phyloP scores from a whole-genome alignment of 2,113 vertebrate species.

The Onychorhynchus coronatus region DNA sequence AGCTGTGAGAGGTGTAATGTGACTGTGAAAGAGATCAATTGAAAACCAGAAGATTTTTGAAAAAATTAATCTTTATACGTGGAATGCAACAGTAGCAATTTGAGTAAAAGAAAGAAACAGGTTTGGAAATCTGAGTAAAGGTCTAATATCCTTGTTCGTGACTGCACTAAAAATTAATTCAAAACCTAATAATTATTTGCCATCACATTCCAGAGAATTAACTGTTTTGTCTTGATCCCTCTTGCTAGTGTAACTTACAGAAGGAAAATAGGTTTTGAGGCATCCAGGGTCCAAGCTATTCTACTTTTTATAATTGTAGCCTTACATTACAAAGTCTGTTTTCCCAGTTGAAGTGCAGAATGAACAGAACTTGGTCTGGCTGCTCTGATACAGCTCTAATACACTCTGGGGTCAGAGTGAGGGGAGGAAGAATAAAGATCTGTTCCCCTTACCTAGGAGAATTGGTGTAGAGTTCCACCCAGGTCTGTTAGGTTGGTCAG shows the following conservation, averaged over 20 bases:
- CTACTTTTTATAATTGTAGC: not conserved
- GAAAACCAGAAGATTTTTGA: not conserved
- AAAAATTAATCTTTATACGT: not conserved
- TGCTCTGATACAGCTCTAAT: not conserved
- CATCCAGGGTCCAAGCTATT: not conserved
- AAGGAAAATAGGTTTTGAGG: not conserved
- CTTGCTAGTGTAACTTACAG: rapidly evolving
- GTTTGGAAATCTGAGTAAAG: not conserved
- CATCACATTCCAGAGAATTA: not conserved
- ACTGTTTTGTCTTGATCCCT: not conserved
- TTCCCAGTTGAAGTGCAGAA: not conserved
- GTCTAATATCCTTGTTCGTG: not conserved
- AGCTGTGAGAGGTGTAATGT: not conserved
- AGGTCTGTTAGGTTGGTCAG: not conserved
- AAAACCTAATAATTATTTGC: not conserved
- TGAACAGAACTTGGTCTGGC: not conserved
- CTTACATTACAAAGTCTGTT: not conserved
- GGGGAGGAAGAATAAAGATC: not conserved
- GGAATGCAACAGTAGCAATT: not conserved
- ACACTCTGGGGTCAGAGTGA: not conserved
- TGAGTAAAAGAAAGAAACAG: not conserved
- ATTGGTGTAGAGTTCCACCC: not conserved
- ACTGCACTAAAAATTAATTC: not conserved
- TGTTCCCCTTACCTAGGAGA: not conserved
- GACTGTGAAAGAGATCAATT: not conserved